These are phyloP conservation scores for Achlya flavicornis DNA, from an alignment of 2,888 invertebrate species.

Conservation along the genomic window DNA sequence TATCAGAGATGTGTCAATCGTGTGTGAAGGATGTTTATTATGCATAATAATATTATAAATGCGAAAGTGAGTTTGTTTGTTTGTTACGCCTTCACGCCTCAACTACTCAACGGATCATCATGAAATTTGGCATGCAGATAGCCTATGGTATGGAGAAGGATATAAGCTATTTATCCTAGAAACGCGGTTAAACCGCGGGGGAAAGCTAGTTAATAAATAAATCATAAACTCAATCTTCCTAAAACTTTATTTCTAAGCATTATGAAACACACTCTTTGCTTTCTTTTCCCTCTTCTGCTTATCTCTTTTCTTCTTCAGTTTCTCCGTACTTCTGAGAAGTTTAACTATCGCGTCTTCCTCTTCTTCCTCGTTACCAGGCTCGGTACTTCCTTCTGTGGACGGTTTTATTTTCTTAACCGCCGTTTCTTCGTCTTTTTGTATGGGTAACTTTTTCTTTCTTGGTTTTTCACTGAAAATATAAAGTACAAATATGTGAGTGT, in stretches of 20 bases:
- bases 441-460: conserved; percentile 41
- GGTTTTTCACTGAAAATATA: conserved; percentile 48
- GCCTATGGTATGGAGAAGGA: too few relatives aligned
- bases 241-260: conserved; percentile 59
- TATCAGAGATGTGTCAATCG: too few relatives aligned
- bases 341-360: conserved; percentile 65
- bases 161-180: too few relatives aligned
- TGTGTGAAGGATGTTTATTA: too few relatives aligned
- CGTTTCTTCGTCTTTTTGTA: conserved; percentile 19
- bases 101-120: too few relatives aligned
- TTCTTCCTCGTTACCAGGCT: conserved; percentile 27
- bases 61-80: too few relatives aligned
- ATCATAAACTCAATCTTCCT: not conserved
- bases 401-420: conserved; percentile 55
- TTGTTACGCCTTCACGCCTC: too few relatives aligned
- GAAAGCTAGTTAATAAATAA: too few relatives aligned
- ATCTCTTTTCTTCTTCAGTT: conserved; percentile 66
- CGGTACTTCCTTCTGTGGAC: conserved; percentile 58
- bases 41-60: too few relatives aligned
- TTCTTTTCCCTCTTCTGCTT: conserved; percentile 70
- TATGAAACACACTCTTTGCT: conserved; percentile 75
- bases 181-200: too few relatives aligned
- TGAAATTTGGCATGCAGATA: too few relatives aligned
- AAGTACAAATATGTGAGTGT: not conserved
- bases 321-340: conserved; percentile 74